Base-by-base conservation (phyloP, 2,888 invertebrate genomes). In the Lasioglossum oenotherae region DNA sequence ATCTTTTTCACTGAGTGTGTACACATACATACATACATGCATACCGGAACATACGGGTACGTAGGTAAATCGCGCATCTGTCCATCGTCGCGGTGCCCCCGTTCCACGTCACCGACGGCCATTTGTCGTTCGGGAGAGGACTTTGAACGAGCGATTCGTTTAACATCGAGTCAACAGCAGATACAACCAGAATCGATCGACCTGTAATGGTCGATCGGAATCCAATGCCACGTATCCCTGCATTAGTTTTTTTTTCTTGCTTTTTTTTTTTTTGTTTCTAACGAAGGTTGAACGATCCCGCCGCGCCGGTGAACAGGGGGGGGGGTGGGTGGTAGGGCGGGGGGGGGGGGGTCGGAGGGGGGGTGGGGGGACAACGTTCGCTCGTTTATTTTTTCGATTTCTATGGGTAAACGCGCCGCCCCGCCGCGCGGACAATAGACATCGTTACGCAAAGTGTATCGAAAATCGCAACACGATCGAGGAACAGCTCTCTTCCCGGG, bases 161-260 rank as follows among this genome's bases (percentile, higher is more conserved):
- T 88, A 91, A 89, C 91, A 91, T 90, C 87, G 90, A 91, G 91
- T 91, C 91, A 91, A 91, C 91, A 90, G 85, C 89, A 89, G 90
- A 91, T 91, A 91, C 89, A 91, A 88, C 86, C 88, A 81, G 90
- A 87, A 91, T 91, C 91, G 89, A 91, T 91, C 90, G 88, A 74
- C 73, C 81, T 83, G 84, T 89, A 88, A 90, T 90, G 89, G 87
- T 80, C 87, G 86, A 90, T 91, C 86, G 89, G 85, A 84, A 82
- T 89, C 87, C 90, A 90, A 91, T 90, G 90, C 81, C 91, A 85
- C 87, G 85, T 91, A 85, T 86, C 85, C 84, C 81, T 78, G 84
- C 87, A 89, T 91, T 90, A 90, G 77, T 67, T 67, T 67, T 67
- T 67, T 35, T 67, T 35, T 23, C 1, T 87, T 31, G 31, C 1